phyloP scores from a whole-genome alignment of 37 sponge, comb jelly and placozoan genomes.

The Spongilla lacustris region DNA sequence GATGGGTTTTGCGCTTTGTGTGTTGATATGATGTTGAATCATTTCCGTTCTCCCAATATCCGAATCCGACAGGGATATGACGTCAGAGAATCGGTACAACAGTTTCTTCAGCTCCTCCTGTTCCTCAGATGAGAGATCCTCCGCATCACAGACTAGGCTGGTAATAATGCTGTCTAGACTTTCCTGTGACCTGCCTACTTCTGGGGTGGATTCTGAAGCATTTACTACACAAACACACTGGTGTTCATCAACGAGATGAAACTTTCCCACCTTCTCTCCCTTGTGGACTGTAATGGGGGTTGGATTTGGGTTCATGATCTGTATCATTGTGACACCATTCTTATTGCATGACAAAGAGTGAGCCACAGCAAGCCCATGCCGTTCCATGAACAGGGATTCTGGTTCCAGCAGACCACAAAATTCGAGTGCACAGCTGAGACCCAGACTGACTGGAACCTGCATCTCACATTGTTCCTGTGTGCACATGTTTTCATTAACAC shows the following conservation, averaged over 20 bases:
- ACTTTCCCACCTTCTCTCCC: too few relatives aligned
- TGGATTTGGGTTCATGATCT: too few relatives aligned
- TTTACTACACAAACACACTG: too few relatives aligned
- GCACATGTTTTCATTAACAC: not conserved
- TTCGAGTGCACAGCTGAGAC: not conserved
- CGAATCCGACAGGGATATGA: not conserved
- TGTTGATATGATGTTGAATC: constrained; percentile 11
- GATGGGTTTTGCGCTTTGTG: constrained; percentile 12
- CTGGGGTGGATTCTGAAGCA: too few relatives aligned
- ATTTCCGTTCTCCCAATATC: not conserved
- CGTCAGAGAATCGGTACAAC: not conserved
- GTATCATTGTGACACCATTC: not conserved
- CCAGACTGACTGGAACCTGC: not conserved
- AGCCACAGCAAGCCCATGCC: not conserved
- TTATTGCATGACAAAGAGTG: not conserved
- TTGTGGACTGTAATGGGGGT: too few relatives aligned
- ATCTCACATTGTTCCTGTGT: not conserved
- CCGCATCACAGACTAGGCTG: too few relatives aligned
- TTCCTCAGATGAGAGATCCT: not conserved
- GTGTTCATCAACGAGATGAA: too few relatives aligned
- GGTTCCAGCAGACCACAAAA: too few relatives aligned
- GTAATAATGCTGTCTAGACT: too few relatives aligned
- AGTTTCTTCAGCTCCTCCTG: not conserved
- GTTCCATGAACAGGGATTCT: not conserved
- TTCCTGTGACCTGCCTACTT: too few relatives aligned